Percentiles rank a stretch among this genome's conserved stretches.
phyloP scores from a whole-genome alignment of 2,888 invertebrate genomes.

The Caenorhabditis sp. region DNA sequence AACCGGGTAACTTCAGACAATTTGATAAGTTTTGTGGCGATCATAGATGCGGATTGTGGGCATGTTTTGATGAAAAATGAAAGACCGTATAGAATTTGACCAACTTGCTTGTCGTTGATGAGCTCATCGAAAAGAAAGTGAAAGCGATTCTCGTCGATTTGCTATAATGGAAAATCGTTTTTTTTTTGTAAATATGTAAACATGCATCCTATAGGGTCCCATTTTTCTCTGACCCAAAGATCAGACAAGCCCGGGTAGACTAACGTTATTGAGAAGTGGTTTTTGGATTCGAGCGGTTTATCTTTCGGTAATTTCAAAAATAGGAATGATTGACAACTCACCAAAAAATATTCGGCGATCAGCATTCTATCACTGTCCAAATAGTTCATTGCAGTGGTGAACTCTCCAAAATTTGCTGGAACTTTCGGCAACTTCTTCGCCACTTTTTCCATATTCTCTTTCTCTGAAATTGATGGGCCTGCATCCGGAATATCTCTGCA shows the following conservation, averaged over 20 bases:
- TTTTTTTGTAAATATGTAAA: not conserved
- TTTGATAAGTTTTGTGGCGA: slow-evolving; percentile 22
- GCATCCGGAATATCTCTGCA: not conserved
- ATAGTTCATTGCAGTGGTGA: slow-evolving; percentile 10
- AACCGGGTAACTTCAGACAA: slow-evolving; percentile 38
- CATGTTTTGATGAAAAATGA: not conserved
- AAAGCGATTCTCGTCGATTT: slow-evolving; percentile 13
- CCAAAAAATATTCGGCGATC: slow-evolving; percentile 30
- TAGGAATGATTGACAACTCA: too few relatives aligned
- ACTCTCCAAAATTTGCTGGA: slow-evolving; percentile 30
- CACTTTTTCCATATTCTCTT: not conserved
- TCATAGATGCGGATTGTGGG: not conserved
- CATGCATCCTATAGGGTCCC: too few relatives aligned
- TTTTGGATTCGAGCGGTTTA: too few relatives aligned
- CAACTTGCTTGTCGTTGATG: slow-evolving; percentile 24
- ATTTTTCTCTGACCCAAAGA: too few relatives aligned
- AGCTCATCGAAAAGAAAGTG: slow-evolving; percentile 41
- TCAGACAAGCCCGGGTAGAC: too few relatives aligned
- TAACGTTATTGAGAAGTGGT: too few relatives aligned
- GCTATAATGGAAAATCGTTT: slow-evolving; percentile 15
- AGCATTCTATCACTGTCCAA: slow-evolving; percentile 6
- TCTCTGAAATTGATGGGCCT: not conserved
- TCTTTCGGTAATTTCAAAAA: too few relatives aligned
- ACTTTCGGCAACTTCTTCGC: slow-evolving; percentile 19
- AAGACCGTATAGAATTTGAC: slow-evolving; percentile 22